Evolutionary conservation across 1,140 invertebrate genomes (phyloP).

Genomic region (Adoxophyes honmai): DNA sequence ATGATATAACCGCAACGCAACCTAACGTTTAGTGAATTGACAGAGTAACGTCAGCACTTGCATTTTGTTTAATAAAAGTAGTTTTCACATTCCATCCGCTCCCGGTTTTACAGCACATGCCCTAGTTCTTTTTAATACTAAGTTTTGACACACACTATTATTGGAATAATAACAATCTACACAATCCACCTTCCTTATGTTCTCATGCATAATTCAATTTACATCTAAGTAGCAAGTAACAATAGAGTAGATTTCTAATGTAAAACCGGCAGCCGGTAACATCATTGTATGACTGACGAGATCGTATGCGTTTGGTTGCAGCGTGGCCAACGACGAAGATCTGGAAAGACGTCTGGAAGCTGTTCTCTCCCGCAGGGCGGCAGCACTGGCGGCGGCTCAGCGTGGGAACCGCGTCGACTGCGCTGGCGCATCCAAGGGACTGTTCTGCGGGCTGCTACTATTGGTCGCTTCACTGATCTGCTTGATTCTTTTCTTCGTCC

Average conservation of each 20-base stretch:
- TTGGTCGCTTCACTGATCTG: constrained; percentile 95
- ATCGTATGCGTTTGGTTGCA: constrained; percentile 69
- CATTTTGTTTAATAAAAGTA: background rate
- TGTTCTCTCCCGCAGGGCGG: constrained; percentile 88
- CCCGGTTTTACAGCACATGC: constrained; percentile 2
- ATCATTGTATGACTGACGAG: constrained; percentile 37
- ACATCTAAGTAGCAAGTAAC: background rate
- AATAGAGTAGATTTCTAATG: background rate
- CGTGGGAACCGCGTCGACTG: constrained; percentile 91
- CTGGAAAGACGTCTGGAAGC: constrained; percentile 90
- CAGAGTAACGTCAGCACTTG: background rate
- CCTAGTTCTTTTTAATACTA: no score
- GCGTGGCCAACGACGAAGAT: constrained; percentile 88
- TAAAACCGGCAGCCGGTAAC: constrained; percentile 1
- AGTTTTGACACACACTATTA: no score
- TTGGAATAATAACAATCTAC: no score
- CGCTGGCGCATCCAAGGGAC: constrained; percentile 93
- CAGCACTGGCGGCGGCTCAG: constrained; percentile 87
- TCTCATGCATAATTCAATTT: no score
- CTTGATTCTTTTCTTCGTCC: constrained; percentile 95
- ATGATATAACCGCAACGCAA: constrained; percentile 13
- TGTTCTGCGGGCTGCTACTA: constrained; percentile 95
- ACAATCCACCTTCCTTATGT: no score
- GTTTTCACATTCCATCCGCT: background rate
- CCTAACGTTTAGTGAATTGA: background rate